Evolutionary conservation across 2,797 vertebrate genomes (phyloP).

Genomic region (Cuculus canorus): DNA sequence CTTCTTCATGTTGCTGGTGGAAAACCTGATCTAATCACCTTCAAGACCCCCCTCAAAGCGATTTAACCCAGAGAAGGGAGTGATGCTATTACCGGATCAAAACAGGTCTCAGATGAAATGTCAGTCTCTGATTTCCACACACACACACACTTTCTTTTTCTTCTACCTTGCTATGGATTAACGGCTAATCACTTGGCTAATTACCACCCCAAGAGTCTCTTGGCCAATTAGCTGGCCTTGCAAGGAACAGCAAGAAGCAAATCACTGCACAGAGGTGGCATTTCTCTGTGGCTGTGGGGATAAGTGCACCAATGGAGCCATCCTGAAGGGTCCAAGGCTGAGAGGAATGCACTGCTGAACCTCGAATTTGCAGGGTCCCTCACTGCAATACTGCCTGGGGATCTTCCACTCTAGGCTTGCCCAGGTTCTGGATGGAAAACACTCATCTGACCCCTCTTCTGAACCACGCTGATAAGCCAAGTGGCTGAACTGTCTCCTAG

Average conservation of each 20-base stretch:
- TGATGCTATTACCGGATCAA: not conserved
- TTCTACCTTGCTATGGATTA: constrained; percentile 49
- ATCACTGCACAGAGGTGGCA: not conserved
- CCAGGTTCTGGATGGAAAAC: not conserved
- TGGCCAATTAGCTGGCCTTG: constrained; percentile 33
- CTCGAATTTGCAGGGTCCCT: not conserved
- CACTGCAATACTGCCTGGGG: not conserved
- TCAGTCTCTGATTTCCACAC: not conserved
- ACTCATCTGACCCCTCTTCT: not conserved
- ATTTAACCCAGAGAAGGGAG: not conserved
- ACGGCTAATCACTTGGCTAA: constrained; percentile 37
- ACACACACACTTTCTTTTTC: not conserved
- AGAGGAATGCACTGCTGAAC: not conserved
- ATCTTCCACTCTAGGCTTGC: not conserved
- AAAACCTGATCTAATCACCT: not conserved
- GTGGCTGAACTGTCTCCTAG: not conserved
- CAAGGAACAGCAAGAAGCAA: not conserved
- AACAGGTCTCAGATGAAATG: constrained; percentile 1
- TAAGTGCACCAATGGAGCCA: not conserved
- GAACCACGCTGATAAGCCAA: not conserved
- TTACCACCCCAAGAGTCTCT: constrained; percentile 20
- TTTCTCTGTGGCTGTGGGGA: not conserved
- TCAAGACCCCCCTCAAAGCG: not conserved
- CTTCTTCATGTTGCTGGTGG: not conserved
- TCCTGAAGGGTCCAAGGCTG: not conserved